Conservation (phyloP, 2,888 invertebrate genomes). For the Liposcelis brunnea region DNA sequence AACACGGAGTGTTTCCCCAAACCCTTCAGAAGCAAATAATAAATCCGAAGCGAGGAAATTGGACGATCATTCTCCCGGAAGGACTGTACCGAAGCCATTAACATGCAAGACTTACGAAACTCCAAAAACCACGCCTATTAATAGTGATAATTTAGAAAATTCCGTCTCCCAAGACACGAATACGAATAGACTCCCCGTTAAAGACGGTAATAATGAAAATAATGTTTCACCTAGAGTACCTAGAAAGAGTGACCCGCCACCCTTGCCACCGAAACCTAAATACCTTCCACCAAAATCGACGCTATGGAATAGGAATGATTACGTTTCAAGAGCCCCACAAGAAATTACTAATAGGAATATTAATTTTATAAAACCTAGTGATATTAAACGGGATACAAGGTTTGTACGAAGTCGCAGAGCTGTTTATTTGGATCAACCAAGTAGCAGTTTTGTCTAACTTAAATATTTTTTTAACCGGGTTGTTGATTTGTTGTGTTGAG, state of each 20-base stretch:
- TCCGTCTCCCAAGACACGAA: too few species aligned
- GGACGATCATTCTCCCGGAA: too few species aligned
- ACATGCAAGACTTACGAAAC: constrained; percentile 6
- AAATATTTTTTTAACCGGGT: too few species aligned
- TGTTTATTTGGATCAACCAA: constrained; percentile 41
- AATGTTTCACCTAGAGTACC: constrained; percentile 1
- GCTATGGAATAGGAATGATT: constrained; percentile 30
- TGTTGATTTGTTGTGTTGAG: too few species aligned
- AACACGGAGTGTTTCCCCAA: constrained; percentile 15
- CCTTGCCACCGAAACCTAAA: constrained; percentile 58
- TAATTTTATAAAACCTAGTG: constrained; percentile 13
- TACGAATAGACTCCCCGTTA: too few species aligned
- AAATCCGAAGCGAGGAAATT: too few species aligned
- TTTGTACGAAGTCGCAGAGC: constrained; percentile 21
- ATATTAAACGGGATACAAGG: constrained; percentile 19
- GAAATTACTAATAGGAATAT: constrained; percentile 12
- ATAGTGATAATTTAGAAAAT: background rate
- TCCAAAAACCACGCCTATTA: background rate
- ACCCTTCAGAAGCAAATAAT: constrained; percentile 13
- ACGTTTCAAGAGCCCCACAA: constrained; percentile 9
- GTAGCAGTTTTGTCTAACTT: constrained; percentile 43
- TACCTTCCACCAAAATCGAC: constrained; percentile 44
- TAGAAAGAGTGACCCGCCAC: constrained; percentile 34
- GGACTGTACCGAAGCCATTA: background rate
- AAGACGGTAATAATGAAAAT: background rate